These are phyloP conservation scores for Dolichoris vasculosae DNA, from an alignment of 1,140 invertebrate genomes.

Conservation along the genomic window DNA sequence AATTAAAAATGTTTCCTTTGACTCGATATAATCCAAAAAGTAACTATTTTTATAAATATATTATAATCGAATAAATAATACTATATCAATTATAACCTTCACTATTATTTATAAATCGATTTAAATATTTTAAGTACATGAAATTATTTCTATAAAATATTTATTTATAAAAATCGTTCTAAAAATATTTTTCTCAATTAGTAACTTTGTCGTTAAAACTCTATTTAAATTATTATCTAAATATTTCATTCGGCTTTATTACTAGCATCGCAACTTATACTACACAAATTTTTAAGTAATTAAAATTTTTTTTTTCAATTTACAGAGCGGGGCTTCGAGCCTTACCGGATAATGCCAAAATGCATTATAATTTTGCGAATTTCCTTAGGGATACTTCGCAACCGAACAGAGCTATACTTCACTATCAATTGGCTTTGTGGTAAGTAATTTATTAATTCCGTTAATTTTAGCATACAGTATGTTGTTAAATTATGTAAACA, in stretches of 20 bases:
- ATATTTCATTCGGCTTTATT: too few species aligned
- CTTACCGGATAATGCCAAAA: conserved; percentile 90
- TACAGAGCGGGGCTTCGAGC: conserved; percentile 85
- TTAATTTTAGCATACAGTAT: not conserved
- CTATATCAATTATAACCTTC: too few species aligned
- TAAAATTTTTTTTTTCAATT: not conserved
- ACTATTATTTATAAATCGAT: too few species aligned
- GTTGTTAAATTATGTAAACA: not conserved
- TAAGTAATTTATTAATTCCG: conserved; percentile 72
- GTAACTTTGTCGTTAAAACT: too few species aligned
- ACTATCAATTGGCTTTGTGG: conserved; percentile 88
- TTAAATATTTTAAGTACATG: too few species aligned
- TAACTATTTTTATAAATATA: too few species aligned
- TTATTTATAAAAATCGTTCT: not conserved
- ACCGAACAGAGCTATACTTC: conserved; percentile 82
- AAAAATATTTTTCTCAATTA: too few species aligned
- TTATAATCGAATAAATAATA: too few species aligned
- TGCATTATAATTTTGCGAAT: conserved; percentile 94
- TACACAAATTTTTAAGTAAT: not conserved
- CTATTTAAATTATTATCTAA: too few species aligned
- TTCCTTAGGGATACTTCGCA: conserved; percentile 85
- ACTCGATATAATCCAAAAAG: too few species aligned
- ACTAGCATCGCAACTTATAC: too few species aligned
- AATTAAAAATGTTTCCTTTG: too few species aligned
- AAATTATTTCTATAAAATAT: not conserved